A percentile compares a stretch with the other conserved stretches of the same genome.
Conservation (phyloP, 1,140 invertebrate species). For the Globodera ellingtonae region DNA sequence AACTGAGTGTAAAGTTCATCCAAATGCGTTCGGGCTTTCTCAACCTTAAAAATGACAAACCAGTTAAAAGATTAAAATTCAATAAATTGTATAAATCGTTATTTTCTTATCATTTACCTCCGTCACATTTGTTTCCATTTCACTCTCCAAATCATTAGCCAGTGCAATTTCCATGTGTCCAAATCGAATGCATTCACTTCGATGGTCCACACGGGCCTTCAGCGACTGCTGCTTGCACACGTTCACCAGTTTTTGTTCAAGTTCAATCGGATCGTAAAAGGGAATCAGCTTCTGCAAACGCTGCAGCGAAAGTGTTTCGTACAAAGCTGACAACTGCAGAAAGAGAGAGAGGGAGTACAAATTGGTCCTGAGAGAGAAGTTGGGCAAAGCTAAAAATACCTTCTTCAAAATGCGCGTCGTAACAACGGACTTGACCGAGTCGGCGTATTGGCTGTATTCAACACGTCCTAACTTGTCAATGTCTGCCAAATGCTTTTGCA, state of each 20-base stretch:
- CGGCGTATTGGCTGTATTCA: constrained; percentile 53
- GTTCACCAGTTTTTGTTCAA: constrained; percentile 61
- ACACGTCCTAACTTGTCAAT: constrained; percentile 28
- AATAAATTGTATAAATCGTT: too few species aligned
- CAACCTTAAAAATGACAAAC: constrained; percentile 8
- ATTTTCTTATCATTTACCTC: constrained; percentile 30
- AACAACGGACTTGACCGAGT: constrained; percentile 47
- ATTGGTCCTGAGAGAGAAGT: too few species aligned
- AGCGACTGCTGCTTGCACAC: constrained; percentile 59
- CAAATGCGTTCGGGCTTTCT: constrained; percentile 56
- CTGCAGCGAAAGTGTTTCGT: constrained; percentile 59
- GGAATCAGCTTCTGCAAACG: constrained; percentile 59
- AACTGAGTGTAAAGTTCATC: constrained; percentile 52
- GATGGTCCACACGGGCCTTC: constrained; percentile 59
- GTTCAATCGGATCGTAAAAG: constrained; percentile 50
- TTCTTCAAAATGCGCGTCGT: constrained; percentile 62
- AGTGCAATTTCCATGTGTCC: constrained; percentile 53
- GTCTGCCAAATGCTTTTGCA: constrained; percentile 38
- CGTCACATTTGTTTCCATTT: constrained; percentile 40
- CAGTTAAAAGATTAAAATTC: too few species aligned
- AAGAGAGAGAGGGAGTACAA: constrained; percentile 9
- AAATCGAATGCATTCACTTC: constrained; percentile 57
- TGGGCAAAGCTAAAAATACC: constrained; percentile 31
- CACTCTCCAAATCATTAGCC: constrained; percentile 57
- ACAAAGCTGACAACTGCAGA: constrained; percentile 56